Evolutionary conservation across 64 coral and sea anemone species (phyloP), one percentile per base, ranked within the genome.

Genomic region (Anthopleura sola): DNA sequence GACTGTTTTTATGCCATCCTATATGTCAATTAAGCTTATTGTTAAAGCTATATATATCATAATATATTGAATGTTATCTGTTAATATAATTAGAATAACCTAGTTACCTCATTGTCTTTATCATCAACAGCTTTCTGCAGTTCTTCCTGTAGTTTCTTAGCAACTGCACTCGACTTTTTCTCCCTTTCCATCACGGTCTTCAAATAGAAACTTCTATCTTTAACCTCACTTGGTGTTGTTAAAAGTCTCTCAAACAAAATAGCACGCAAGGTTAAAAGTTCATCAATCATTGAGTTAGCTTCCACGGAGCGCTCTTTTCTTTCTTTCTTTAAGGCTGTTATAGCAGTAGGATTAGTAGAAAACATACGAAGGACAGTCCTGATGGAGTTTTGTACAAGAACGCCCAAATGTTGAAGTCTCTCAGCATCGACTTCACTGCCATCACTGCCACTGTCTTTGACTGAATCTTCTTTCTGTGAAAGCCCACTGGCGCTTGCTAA

Each of bases 41-140:
- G n/a, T n/a, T n/a, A n/a, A n/a, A n/a, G n/a, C n/a, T n/a, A n/a
- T n/a, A n/a, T n/a, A n/a, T n/a, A n/a, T n/a, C n/a, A n/a, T n/a
- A n/a, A 6, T 3, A 2, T 6, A 44, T 8, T 44, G 40, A 3
- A 44, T 8, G 9, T 44, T 8, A 44, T 44, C 40, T 44, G 40
- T 44, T 44, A 44, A 44, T 44, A 44, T 62, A 28, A 62, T 28
- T n/a, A 26, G 17, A 5, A 62, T 62, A 62, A 62, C 6, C 31
- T 78, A 64, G 32, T 84, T 90, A 93, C 91, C 95, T 93, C 95
- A 80, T 97, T 93, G 23, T 97, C 91, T 90, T 91, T 97, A 84
- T 97, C 91, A 86, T 93, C 90, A 44, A 91, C 57, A 26, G 97
- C 92, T 55, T 89, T 86, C 64, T 87, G 87, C 66, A 99, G 62